These are phyloP conservation scores for Drosophila bunnanda DNA, from an alignment of 2,888 invertebrate genomes.

Conservation along the genomic window DNA sequence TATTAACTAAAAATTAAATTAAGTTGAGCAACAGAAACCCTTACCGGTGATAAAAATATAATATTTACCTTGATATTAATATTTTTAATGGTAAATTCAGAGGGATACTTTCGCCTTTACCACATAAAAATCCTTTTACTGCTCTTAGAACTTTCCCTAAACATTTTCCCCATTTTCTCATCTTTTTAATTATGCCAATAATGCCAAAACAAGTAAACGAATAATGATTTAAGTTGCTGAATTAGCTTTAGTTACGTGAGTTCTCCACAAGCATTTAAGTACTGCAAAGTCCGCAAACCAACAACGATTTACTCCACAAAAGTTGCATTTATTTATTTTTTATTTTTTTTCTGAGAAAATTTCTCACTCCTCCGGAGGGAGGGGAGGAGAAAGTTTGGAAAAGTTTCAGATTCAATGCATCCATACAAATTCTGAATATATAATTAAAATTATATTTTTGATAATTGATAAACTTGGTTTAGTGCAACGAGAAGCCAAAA, in stretches of 20 bases:
- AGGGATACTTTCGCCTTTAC: too few relatives aligned
- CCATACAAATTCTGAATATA: conserved; percentile 26
- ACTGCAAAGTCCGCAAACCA: conserved; percentile 12
- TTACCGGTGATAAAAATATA: background rate
- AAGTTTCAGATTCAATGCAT: conserved; percentile 13
- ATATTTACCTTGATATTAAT: too few relatives aligned
- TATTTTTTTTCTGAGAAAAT: conserved; percentile 9
- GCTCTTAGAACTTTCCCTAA: background rate
- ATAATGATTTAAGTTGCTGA: background rate
- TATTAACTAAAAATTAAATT: background rate
- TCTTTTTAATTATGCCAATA: background rate
- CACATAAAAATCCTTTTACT: too few relatives aligned
- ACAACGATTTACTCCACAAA: conserved; percentile 13
- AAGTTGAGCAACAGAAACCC: background rate
- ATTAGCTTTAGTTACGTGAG: background rate
- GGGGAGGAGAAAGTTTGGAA: background rate
- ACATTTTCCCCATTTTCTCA: background rate
- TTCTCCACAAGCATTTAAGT: conserved; percentile 2
- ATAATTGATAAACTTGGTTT: conserved; percentile 36
- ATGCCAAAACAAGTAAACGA: background rate
- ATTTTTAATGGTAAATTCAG: too few relatives aligned
- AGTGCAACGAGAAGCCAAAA: conserved; percentile 13
- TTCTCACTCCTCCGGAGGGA: too few relatives aligned
- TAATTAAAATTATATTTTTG: conserved; percentile 44
- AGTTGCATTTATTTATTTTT: conserved; percentile 1